Base-by-base conservation (phyloP, 2,888 invertebrate species). In the Microplitis manilae region DNA sequence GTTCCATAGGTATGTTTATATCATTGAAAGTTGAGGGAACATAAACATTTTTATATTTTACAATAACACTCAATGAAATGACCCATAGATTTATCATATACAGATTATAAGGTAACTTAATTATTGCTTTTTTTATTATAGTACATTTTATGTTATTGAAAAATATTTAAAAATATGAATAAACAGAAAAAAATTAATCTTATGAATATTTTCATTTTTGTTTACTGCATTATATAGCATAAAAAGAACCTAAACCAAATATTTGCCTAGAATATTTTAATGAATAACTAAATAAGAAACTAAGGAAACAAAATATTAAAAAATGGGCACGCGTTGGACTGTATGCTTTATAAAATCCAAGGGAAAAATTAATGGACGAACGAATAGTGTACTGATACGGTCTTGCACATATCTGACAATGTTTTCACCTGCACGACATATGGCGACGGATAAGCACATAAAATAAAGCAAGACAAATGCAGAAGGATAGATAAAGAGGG, bases 361-460 rank as follows among this genome's bases (percentile, higher is more conserved):
- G 38, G 65, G 38, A 30, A n/a, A 65, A 65, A 65, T 30, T 65
- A 30, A 65, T 65, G 39, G 60, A 69, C 38, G 61, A 40, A 69
- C 13, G 62, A 39, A 74, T 17, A 68, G 38, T 40, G 68, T 30
- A 30, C 68, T 73, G 77, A 77, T 77, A 75, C 74, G 70, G 71
- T 77, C 77, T 77, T 38, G 64, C 67, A 61, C 77, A 77, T 75
- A 77, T 77, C 60, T 40, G 59, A 70, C 65, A 70, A 81, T 83
- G 82, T 85, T 84, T 87, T 87, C 87, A 88, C 87, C 87, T 87
- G 87, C 87, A 84, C 86, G 81, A 84, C 87, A 88, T 87, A 87
- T 87, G 88, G 87, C 76, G 81, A 83, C 80, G 82, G 81, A 78
- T 81, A 82, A 72, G 61, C 61, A 68, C 59, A 72, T 20, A 73